Percentiles rank a stretch among this genome's conserved stretches.
These are phyloP conservation scores for Corvus cornix DNA, from an alignment of 2,113 vertebrate species.

Conservation along the genomic window DNA sequence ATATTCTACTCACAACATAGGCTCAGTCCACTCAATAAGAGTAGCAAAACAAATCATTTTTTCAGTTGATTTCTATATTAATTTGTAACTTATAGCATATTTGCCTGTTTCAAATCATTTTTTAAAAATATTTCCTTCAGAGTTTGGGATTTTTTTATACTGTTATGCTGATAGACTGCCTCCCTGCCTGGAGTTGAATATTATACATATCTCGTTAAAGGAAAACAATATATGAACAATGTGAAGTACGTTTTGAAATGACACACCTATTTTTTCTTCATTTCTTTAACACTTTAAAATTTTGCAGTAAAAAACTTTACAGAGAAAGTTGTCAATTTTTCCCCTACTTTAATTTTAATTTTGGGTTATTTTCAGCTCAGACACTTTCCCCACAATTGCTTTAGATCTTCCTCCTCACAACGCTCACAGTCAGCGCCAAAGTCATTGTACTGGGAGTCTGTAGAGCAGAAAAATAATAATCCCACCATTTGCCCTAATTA, in stretches of 20 bases:
- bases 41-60: not conserved
- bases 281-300: not conserved
- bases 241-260: not conserved
- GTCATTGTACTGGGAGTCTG: not conserved
- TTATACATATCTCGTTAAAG: not conserved
- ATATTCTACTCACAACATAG: not conserved
- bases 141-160: not conserved
- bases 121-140: not conserved
- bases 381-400: not conserved
- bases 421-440: not conserved
- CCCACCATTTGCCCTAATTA: constrained; percentile 13
- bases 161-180: not conserved
- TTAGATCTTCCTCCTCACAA: not conserved
- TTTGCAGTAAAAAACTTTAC: not conserved
- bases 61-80: not conserved
- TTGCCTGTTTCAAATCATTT: fast-evolving
- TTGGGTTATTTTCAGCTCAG: not conserved
- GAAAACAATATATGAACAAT: not conserved
- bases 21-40: not conserved
- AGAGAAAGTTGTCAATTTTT: not conserved
- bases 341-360: not conserved
- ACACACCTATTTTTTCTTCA: not conserved
- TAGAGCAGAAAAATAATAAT: not conserved
- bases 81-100: not conserved
- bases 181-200: not conserved